Conservation (phyloP, 2,888 invertebrate species). For the Trachelus tabidus region DNA sequence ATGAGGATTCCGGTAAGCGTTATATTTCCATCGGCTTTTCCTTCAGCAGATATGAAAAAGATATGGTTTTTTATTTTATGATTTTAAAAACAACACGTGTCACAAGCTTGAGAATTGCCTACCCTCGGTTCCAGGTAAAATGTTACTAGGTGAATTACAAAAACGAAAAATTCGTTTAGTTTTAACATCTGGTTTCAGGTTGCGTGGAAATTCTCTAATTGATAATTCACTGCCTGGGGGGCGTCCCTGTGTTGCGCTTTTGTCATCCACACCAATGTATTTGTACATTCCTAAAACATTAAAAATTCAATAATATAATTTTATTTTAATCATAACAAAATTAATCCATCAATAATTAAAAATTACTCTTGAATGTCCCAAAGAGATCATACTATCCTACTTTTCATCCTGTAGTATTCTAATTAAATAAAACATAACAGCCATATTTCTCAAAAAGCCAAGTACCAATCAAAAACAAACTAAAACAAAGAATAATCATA, state of each 20-base stretch:
- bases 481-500: neutral
- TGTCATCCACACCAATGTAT: slow-evolving; percentile 76
- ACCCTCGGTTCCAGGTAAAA: slow-evolving; percentile 82
- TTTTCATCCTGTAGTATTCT: too few relatives aligned
- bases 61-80: neutral
- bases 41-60: slow-evolving; percentile 44
- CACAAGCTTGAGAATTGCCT: slow-evolving; percentile 32
- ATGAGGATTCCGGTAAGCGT: slow-evolving; percentile 78
- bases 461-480: neutral
- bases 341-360: neutral
- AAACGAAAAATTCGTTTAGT: slow-evolving; percentile 75
- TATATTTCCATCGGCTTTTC: slow-evolving; percentile 71
- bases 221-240: slow-evolving; percentile 64
- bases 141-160: slow-evolving; percentile 80
- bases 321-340: neutral
- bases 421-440: too few relatives aligned
- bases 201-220: slow-evolving; percentile 66
- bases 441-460: too few relatives aligned
- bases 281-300: slow-evolving; percentile 77
- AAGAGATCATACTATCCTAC: too few relatives aligned
- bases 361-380: neutral
- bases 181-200: slow-evolving; percentile 72
- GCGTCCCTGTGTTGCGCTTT: slow-evolving; percentile 62
- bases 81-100: neutral
- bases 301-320: neutral